phyloP scores from a whole-genome alignment of 1,140 invertebrate genomes.

The Holcopasites calliopsidis region DNA sequence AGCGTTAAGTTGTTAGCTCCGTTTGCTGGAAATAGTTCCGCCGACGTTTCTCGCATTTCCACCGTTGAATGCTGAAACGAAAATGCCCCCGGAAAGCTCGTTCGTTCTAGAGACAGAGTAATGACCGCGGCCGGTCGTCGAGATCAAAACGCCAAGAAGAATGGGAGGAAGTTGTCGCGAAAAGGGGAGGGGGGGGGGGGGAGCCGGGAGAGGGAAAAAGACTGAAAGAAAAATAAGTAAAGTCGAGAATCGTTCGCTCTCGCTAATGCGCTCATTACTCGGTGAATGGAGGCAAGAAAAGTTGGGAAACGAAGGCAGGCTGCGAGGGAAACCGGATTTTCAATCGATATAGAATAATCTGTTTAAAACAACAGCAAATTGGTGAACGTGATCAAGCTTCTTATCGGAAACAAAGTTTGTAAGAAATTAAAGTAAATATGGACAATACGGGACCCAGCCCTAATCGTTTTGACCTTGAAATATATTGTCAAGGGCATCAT shows the following conservation, averaged over 20 bases:
- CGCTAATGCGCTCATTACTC: conserved; percentile 34
- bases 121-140: conserved; percentile 1
- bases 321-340: neutral
- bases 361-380: conserved; percentile 26
- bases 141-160: conserved; percentile 21
- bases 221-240: neutral
- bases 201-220: neutral
- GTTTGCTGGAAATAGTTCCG: conserved; percentile 17
- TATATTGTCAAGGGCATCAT: no score
- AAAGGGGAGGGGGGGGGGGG: neutral
- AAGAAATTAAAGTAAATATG: no score
- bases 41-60: neutral
- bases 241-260: conserved; percentile 16
- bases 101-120: conserved; percentile 7
- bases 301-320: conserved; percentile 9
- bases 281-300: conserved; percentile 30
- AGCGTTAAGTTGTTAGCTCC: conserved; percentile 34
- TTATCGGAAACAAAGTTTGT: no score
- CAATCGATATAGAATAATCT: conserved; percentile 22
- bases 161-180: conserved; percentile 20
- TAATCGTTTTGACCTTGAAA: no score
- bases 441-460: no score
- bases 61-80: neutral
- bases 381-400: neutral
- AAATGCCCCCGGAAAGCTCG: conserved; percentile 1